phyloP scores from a whole-genome alignment of 37 sponge, comb jelly and placozoan genomes.

The Spongilla lacustris region DNA sequence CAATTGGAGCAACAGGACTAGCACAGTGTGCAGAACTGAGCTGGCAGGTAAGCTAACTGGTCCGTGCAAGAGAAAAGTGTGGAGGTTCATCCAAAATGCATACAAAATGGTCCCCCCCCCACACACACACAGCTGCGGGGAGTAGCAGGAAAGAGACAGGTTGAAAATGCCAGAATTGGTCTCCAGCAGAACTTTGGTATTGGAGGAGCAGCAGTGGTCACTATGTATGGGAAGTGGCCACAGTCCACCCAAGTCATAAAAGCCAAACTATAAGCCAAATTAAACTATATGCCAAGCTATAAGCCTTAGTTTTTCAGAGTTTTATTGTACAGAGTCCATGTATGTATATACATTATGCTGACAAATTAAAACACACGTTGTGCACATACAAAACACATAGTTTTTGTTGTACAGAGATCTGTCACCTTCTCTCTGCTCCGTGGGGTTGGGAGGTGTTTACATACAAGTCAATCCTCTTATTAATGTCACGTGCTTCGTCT shows the following conservation, averaged over 20 bases:
- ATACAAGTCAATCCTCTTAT: slow-evolving; percentile 35
- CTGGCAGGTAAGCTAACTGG: slow-evolving; percentile 69
- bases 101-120: background rate
- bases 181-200: slow-evolving; percentile 82
- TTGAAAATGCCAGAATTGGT: slow-evolving; percentile 54
- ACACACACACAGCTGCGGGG: slow-evolving; percentile 45
- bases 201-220: slow-evolving; percentile 78
- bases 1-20: slow-evolving; percentile 82
- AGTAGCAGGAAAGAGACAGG: slow-evolving; percentile 62
- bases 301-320: no score
- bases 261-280: slow-evolving; percentile 42
- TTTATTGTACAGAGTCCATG: no score
- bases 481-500: slow-evolving; percentile 43
- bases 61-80: background rate
- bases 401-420: background rate
- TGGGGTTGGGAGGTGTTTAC: background rate
- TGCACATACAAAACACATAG: background rate
- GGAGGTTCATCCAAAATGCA: background rate
- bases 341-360: background rate
- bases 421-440: background rate
- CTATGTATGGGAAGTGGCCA: slow-evolving; percentile 42
- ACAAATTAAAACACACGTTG: background rate
- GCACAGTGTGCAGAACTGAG: slow-evolving; percentile 85
- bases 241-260: background rate
- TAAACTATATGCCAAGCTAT: no score